Evolutionary conservation across 2,797 vertebrate genomes (phyloP).

Genomic region (Lindbergichthys nudifrons): DNA sequence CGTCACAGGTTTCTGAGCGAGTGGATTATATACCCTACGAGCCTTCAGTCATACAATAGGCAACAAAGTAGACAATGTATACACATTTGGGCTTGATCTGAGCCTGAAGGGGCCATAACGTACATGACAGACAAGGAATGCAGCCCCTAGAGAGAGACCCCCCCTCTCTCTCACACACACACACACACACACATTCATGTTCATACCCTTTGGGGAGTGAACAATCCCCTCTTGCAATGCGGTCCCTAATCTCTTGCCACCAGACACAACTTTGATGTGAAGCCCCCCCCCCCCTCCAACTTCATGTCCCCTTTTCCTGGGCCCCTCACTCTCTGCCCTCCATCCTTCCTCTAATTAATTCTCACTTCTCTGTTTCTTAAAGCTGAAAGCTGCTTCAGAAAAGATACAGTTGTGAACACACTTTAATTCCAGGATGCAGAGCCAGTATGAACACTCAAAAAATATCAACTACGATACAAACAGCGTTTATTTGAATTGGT

Average conservation of each 20-base stretch:
- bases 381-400: conserved; percentile 5
- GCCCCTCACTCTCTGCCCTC: conserved; percentile 64
- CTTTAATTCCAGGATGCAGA: neutral
- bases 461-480: too few relatives aligned
- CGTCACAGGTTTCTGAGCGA: neutral
- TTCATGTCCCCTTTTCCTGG: conserved; percentile 51
- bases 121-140: conserved; percentile 77
- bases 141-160: conserved; percentile 63
- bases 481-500: too few relatives aligned
- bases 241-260: conserved; percentile 75
- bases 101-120: conserved; percentile 69
- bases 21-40: neutral
- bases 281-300: conserved; percentile 33
- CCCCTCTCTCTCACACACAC: neutral
- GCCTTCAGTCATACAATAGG: conserved; percentile 14
- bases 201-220: conserved; percentile 53
- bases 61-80: conserved; percentile 49
- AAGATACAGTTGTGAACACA: neutral
- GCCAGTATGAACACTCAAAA: neutral
- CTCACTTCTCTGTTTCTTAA: conserved; percentile 30
- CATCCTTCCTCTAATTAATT: conserved; percentile 51
- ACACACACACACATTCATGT: conserved; percentile 24
- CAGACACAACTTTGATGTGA: conserved; percentile 77
- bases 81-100: conserved; percentile 38
- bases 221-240: conserved; percentile 76